A percentile compares a stretch with the other conserved stretches of the same genome.
phyloP scores from a whole-genome alignment of 2,888 invertebrate genomes.

The Lasioglossum morio region DNA sequence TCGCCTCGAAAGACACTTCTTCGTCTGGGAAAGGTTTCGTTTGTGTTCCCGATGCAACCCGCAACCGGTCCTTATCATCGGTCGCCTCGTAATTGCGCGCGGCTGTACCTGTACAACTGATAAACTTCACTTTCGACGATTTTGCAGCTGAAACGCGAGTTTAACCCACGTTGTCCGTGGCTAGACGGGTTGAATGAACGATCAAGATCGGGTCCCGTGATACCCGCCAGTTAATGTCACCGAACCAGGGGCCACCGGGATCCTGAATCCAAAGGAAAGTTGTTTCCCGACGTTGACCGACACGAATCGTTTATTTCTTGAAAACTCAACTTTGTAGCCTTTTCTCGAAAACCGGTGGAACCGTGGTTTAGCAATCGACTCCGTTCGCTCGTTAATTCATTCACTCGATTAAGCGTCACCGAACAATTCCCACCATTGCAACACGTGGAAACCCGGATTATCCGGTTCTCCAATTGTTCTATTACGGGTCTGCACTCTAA shows the following conservation, averaged over 20 bases:
- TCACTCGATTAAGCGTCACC: background rate
- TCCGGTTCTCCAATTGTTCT: background rate
- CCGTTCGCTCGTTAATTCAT: background rate
- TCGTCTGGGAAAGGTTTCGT: slow-evolving; percentile 42
- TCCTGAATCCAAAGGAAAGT: background rate
- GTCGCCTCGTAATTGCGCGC: slow-evolving; percentile 12
- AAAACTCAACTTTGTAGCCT: background rate
- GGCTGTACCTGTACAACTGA: background rate
- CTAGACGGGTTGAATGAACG: slow-evolving; percentile 1
- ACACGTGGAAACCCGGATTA: background rate
- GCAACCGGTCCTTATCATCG: slow-evolving; percentile 20
- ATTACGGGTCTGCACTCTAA: background rate
- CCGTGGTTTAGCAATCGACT: background rate
- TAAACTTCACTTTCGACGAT: slow-evolving; percentile 17
- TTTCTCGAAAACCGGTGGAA: background rate
- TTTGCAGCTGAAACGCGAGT: slow-evolving; percentile 5
- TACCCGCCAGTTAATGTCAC: slow-evolving; percentile 8
- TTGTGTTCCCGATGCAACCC: slow-evolving; percentile 15
- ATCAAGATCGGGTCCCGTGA: background rate
- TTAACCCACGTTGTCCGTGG: background rate
- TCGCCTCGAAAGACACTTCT: slow-evolving; percentile 47
- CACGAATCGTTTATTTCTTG: background rate
- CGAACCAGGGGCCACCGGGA: background rate
- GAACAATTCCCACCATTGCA: background rate
- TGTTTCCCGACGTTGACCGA: background rate